Evolutionary conservation across 2,797 vertebrate species (phyloP).

Genomic region (Emydoidea blandingii): DNA sequence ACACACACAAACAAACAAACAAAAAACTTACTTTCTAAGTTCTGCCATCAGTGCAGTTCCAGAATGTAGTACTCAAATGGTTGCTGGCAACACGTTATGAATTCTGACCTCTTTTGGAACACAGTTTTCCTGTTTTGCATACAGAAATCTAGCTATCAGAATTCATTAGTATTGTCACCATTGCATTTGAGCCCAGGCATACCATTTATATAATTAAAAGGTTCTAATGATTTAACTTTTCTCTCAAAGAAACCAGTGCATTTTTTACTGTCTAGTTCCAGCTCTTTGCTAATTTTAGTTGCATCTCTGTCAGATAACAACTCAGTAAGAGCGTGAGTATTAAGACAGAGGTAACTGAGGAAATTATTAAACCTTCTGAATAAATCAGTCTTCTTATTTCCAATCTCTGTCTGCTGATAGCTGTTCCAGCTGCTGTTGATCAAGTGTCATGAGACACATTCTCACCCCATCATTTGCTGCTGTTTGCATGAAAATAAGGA

Average conservation of each 20-base stretch:
- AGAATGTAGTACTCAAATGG: neutral
- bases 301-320: neutral
- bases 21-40: conserved; percentile 2
- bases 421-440: neutral
- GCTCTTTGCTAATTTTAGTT: neutral
- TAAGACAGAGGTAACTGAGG: neutral
- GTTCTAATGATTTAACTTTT: neutral
- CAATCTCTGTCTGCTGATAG: neutral
- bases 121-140: neutral
- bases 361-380: neutral
- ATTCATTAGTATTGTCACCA: neutral
- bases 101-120: neutral
- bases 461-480: fast-evolving
- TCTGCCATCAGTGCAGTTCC: neutral
- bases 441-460: neutral
- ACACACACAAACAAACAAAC: neutral
- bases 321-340: neutral
- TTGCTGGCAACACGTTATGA: neutral
- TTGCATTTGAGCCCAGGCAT: neutral
- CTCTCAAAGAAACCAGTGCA: neutral
- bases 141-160: neutral
- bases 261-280: neutral
- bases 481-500: neutral
- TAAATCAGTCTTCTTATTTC: neutral
- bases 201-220: neutral